A percentile compares a stretch with the other conserved stretches of the same genome.
These are phyloP conservation scores for Macrosteles quadrilineatus DNA, from an alignment of 1,140 invertebrate genomes.

Conservation along the genomic window DNA sequence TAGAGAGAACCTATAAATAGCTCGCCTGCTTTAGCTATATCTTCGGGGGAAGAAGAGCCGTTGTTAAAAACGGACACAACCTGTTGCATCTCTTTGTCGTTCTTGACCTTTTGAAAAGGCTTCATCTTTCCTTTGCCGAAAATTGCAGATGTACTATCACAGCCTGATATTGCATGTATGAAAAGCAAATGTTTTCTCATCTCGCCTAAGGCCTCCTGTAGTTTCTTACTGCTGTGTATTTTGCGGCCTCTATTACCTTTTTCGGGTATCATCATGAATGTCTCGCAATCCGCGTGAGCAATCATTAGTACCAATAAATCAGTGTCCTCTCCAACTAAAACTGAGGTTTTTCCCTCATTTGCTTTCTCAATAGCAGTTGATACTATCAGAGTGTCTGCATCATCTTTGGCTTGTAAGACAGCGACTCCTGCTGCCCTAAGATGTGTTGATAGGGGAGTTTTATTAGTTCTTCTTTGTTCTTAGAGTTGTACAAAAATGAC, in stretches of 20 bases:
- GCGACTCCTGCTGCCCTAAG: too few species aligned
- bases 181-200: constrained; percentile 21
- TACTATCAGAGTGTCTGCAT: too few species aligned
- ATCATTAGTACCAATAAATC: constrained; percentile 24
- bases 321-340: constrained; percentile 22
- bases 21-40: background rate
- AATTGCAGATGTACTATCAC: background rate
- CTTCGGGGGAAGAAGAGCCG: background rate
- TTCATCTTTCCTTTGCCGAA: constrained; percentile 28
- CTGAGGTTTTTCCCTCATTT: constrained; percentile 1
- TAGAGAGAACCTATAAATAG: background rate
- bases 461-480: too few species aligned
- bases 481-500: too few species aligned
- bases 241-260: background rate
- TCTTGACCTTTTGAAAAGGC: background rate
- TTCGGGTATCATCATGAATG: constrained; percentile 12
- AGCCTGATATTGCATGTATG: constrained; percentile 18
- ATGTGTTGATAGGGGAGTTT: too few species aligned
- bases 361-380: background rate
- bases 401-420: too few species aligned
- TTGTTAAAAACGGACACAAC: background rate
- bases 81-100: background rate
- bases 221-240: constrained; percentile 4
- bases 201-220: background rate
- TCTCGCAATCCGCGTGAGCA: background rate